Evolutionary conservation across 1,140 invertebrate species (phyloP), one percentile per base, ranked within the genome.

Genomic region (Pogonognathellus flavescens): DNA sequence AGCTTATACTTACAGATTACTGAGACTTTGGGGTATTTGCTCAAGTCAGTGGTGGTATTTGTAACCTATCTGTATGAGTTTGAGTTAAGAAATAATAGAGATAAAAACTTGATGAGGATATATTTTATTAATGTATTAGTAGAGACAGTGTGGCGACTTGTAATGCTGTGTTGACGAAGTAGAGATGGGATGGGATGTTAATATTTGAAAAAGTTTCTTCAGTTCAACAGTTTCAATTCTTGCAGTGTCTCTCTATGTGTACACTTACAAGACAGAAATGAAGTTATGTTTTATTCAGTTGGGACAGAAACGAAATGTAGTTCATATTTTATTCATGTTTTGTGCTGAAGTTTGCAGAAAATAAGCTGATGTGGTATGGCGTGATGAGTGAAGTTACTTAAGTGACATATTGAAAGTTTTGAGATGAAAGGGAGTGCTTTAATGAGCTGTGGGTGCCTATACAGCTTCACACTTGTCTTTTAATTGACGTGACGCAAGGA

Each of bases 401-500:
- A 60, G 22, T 31, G 11, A 25, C 6, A 41, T 41, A 41, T 41
- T 41, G 31, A 41, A 41, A 66, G 62, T 22, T 20, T 25, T 25
- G 25, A 66, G 14, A 66, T 66, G 62, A 66, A 66, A 66, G 62
- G 62, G 62, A 66, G 22, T 60, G 62, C 25, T 59, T 59, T 59
- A 66, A 66, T 66, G 62, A 66, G 25, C 20, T 66, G 62, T 66
- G 20, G 25, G 62, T 66, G 6, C n/a, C n/a, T 41, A 41, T 66
- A 14, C 62, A 66, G 62, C 25, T 66, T 66, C 62, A 66, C 62
- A 66, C 62, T 66, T 66, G 62, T 25, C 20, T 66, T 66, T 66
- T 66, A 66, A 66, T 66, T 66, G 62, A 66, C 62, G 62, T 25
- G 20, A 66, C 7, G 20, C 25, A 66, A 25, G 25, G 18, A 60